These are phyloP conservation scores for Lepetodrilus schrolli DNA, from an alignment of 2,888 invertebrate genomes.

Conservation along the genomic window DNA sequence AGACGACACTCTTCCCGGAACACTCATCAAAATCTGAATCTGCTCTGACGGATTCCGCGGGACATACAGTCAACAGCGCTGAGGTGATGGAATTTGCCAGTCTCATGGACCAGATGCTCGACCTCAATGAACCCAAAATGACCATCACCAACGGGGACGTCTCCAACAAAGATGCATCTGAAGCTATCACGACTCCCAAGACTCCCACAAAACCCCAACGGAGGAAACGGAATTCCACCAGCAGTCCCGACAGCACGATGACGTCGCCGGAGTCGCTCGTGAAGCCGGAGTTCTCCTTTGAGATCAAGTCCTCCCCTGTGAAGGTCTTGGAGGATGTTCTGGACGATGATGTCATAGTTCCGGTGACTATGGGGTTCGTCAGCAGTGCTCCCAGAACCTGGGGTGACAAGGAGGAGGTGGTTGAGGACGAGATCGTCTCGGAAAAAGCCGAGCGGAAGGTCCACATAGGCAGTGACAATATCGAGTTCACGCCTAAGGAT, in stretches of 20 bases:
- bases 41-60: background rate
- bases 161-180: background rate
- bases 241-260: slow-evolving; percentile 18
- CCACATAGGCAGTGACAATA: slow-evolving; percentile 41
- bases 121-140: slow-evolving; percentile 12
- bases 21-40: background rate
- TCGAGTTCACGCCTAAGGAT: slow-evolving; percentile 33
- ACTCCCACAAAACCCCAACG: slow-evolving; percentile 60
- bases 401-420: slow-evolving; percentile 30
- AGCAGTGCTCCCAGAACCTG: background rate
- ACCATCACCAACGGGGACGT: background rate
- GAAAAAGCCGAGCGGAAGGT: slow-evolving; percentile 34
- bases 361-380: background rate
- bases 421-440: slow-evolving; percentile 44
- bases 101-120: slow-evolving; percentile 38
- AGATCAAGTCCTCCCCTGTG: background rate
- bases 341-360: slow-evolving; percentile 4
- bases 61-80: slow-evolving; percentile 11
- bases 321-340: background rate
- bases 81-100: slow-evolving; percentile 32
- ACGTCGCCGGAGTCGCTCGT: slow-evolving; percentile 21
- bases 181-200: slow-evolving; percentile 23
- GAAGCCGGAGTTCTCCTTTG: background rate
- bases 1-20: background rate
- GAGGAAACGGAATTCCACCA: slow-evolving; percentile 52